A percentile compares a stretch with the other conserved stretches of the same genome.
Conservation (phyloP, 2,797 vertebrate species). For the Acrossocheilus fasciatus region DNA sequence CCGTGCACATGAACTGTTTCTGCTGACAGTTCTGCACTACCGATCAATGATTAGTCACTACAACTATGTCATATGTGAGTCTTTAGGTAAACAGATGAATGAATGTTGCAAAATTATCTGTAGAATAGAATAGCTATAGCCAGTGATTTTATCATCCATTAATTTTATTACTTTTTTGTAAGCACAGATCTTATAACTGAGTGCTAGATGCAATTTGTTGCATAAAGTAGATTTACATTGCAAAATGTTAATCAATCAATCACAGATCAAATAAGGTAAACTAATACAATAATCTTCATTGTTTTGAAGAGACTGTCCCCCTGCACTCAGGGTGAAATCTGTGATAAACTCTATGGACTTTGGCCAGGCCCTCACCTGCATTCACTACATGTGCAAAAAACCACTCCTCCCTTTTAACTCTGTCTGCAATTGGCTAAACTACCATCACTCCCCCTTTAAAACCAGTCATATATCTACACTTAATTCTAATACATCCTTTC, state of each 20-base stretch:
- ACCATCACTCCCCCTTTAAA: constrained; percentile 38
- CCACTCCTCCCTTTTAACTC: constrained; percentile 13
- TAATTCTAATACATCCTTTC: constrained; percentile 10
- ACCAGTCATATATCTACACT: constrained; percentile 32
- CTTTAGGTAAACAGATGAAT: constrained; percentile 10
- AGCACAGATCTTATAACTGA: constrained; percentile 1
- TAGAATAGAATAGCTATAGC: not conserved
- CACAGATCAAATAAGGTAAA: constrained; percentile 5
- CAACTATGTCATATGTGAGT: not conserved
- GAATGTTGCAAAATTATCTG: not conserved
- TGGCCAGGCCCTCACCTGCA: not conserved
- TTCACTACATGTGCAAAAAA: constrained; percentile 19
- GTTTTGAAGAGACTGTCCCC: not conserved
- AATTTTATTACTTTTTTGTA: not conserved
- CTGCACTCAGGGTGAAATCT: not conserved
- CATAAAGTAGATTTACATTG: not conserved
- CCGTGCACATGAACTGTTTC: not conserved
- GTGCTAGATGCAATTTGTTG: not conserved
- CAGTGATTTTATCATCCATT: not conserved
- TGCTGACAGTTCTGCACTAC: constrained; percentile 26
- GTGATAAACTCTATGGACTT: constrained; percentile 41
- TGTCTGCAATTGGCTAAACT: constrained; percentile 32
- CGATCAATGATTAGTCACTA: constrained; percentile 33
- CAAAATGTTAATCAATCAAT: not conserved
- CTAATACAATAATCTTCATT: constrained; percentile 27